A percentile compares a stretch with the other conserved stretches of the same genome.
Evolutionary conservation across 2,113 vertebrate species (phyloP).

Genomic region (Mustelus asterias): DNA sequence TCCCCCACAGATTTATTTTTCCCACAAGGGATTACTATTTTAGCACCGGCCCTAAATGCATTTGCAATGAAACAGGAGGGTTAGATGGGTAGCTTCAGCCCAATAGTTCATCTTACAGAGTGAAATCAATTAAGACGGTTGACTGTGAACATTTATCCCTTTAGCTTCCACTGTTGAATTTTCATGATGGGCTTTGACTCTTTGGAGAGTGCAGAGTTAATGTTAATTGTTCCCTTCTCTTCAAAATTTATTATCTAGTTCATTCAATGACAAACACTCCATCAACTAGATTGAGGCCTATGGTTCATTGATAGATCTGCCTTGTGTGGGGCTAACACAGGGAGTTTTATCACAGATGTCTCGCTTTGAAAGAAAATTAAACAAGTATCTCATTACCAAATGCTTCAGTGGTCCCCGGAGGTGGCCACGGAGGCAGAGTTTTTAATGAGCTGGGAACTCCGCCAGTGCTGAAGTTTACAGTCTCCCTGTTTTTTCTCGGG

Average conservation of each 20-base stretch:
- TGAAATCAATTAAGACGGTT: slow-evolving; percentile 98
- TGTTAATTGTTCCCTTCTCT: slow-evolving; percentile 93
- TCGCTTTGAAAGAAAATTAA: slow-evolving; percentile 99
- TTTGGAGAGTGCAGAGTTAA: slow-evolving; percentile 93
- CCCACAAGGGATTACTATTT: slow-evolving; percentile 76
- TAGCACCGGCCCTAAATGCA: slow-evolving; percentile 71
- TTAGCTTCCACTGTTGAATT: slow-evolving; percentile 98
- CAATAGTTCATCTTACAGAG: slow-evolving; percentile 94
- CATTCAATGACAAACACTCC: slow-evolving; percentile 99
- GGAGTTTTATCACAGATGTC: slow-evolving; percentile 96
- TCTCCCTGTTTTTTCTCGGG: slow-evolving; percentile 77
- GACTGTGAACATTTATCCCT: slow-evolving; percentile 97
- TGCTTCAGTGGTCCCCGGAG: slow-evolving; percentile 95
- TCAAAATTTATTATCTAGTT: slow-evolving; percentile 98
- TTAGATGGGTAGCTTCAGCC: slow-evolving; percentile 77
- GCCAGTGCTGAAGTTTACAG: slow-evolving; percentile 91
- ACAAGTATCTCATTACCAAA: slow-evolving; percentile 99
- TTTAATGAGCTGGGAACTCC: slow-evolving; percentile 99
- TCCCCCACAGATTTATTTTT: slow-evolving; percentile 68
- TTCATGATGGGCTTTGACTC: slow-evolving; percentile 96
- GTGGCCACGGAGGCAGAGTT: slow-evolving; percentile 85
- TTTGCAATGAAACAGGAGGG: slow-evolving; percentile 75
- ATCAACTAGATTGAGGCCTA: slow-evolving; percentile 91
- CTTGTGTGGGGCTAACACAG: slow-evolving; percentile 84
- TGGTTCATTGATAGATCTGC: slow-evolving; percentile 94